phyloP scores from a whole-genome alignment of 2,113 vertebrate species.

The Pachyramphus minor region DNA sequence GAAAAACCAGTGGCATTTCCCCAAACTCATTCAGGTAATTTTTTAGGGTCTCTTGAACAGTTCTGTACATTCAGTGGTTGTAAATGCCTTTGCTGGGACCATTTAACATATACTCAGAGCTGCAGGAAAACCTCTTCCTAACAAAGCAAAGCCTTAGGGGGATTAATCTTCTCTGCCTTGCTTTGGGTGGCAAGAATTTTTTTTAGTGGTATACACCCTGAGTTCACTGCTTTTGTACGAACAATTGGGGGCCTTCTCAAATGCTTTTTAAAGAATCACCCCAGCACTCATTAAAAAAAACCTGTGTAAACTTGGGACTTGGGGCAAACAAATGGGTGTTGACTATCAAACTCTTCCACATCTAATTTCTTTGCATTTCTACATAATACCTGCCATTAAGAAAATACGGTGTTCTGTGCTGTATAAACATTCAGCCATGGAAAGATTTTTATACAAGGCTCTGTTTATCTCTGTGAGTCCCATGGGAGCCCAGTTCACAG shows the following conservation, averaged over 20 bases:
- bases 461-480: background rate
- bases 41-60: background rate
- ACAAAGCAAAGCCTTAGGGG: background rate
- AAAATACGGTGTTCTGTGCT: background rate
- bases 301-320: background rate
- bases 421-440: background rate
- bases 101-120: background rate
- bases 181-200: background rate
- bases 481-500: background rate
- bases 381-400: background rate
- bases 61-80: background rate
- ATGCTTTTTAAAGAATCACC: background rate
- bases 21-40: background rate
- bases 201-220: background rate
- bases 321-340: background rate
- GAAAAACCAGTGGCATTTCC: background rate
- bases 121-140: background rate
- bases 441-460: background rate
- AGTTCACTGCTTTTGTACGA: background rate
- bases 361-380: background rate
- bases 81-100: background rate
- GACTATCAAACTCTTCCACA: background rate
- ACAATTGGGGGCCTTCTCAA: background rate
- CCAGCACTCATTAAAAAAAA: background rate
- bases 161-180: background rate